These are phyloP conservation scores for Cyprinodon diabolis DNA, from an alignment of 2,797 vertebrate species.

Conservation along the genomic window DNA sequence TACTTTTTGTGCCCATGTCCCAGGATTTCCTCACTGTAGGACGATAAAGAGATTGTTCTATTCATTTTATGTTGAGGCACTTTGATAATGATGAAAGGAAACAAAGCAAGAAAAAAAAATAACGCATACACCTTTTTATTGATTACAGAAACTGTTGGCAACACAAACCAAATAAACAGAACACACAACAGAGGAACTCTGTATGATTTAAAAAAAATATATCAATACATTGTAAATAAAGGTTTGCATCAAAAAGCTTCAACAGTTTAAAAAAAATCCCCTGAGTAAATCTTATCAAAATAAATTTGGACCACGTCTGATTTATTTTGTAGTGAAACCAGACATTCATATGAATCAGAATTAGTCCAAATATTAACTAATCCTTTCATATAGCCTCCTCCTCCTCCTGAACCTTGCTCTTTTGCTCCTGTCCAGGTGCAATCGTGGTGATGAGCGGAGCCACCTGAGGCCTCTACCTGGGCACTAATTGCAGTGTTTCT, in stretches of 20 bases:
- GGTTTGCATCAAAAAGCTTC: neutral
- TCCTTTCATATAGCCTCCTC: neutral
- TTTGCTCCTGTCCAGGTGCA: conserved; percentile 40
- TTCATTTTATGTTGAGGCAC: no score
- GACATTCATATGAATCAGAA: neutral
- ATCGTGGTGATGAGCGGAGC: conserved; percentile 27
- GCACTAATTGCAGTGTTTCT: conserved; percentile 56
- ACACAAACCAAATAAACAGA: neutral
- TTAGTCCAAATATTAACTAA: conserved; percentile 29
- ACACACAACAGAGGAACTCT: neutral
- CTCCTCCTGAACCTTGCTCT: neutral
- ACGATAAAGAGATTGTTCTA: no score
- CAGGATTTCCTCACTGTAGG: no score
- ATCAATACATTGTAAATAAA: neutral
- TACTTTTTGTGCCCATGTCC: no score
- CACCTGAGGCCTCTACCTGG: conserved; percentile 61
- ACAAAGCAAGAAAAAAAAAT: neutral
- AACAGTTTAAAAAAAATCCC: neutral
- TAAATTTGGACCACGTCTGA: neutral
- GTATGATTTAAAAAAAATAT: neutral
- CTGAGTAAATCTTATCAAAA: neutral
- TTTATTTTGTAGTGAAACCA: neutral
- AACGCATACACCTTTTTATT: neutral
- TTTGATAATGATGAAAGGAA: neutral
- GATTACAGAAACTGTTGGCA: neutral